Evolutionary conservation across 2,888 invertebrate species (phyloP), one percentile per base, ranked within the genome.

Genomic region (Stictocephala bisonia): DNA sequence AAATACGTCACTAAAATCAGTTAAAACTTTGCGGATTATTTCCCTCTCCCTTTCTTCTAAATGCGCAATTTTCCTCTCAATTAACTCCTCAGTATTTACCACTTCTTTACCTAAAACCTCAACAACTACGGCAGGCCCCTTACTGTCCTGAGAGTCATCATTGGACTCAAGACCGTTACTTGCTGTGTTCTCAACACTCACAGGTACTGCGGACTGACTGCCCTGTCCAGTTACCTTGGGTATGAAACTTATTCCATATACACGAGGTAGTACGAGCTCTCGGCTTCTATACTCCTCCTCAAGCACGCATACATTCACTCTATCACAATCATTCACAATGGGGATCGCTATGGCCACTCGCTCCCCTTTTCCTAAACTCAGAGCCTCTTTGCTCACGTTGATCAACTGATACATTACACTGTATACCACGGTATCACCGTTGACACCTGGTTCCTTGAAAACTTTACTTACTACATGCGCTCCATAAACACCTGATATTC

Each of bases 311-410:
- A 58, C 58, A 31, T 58, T 58, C 7, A 15, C 13, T 18, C 7
- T 4, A 15, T 13, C 7, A 13, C 20, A 29, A 2, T 3, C 4
- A 58, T 18, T 20, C 6, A 3, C 15, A n/a, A 31, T 35, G 2
- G 58, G 58, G 58, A 35, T 53, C 24, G 53, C 53, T 53, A 53
- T 53, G 53, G 53, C 53, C 53, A 53, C 27, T 53, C 53, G 53
- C 58, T 4, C 58, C 58, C 35, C 58, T 58, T 31, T 58, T 2
- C 35, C 58, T 7, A 58, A n/a, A 4, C 4, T 15, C 9, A 58
- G 18, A 3, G 15, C 31, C 13, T 58, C 58, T 31, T 29, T 58
- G 20, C 53, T 53, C 53, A 15, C 11, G 15, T 53, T 53, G 2
- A 53, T 7, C 26, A 53, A 3, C 2, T 53, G 58, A 1, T 3